Evolutionary conservation across 2,888 invertebrate genomes (phyloP), one percentile per base, ranked within the genome.

Genomic region (Ormia ochracea): DNA sequence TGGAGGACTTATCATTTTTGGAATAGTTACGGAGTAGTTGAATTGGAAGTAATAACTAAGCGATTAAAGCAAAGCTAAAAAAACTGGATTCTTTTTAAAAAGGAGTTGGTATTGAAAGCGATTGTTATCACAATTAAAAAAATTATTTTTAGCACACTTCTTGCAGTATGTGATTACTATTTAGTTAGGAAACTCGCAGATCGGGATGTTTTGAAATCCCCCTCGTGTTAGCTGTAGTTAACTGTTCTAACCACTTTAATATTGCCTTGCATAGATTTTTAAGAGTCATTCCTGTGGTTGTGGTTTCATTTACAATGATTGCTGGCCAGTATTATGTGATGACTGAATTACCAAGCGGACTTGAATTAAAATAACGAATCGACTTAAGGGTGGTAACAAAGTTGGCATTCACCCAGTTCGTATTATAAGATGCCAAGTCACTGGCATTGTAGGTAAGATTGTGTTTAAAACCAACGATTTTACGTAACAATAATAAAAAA

Each of bases 401-500:
- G 56, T 69, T 77, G 45, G 54, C 38, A 69, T 65, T 78, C 58
- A 76, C 59, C 59, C 66, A 69, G 38, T 58, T 66, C 31, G 38
- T 50, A 69, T 77, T 74, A 82, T 56, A 48, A 48, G 50, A 65
- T 69, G 69, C 38, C 59, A 74, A 82, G 70, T 77, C 61, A 70
- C 52, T 70, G 76, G 65, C 72, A 38, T 73, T 59, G 65, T 65
- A 63, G 50, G 38, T 50, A 38, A 59, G 50, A 45, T 56, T 48
- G 45, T 66, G 52, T 17, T 72, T 45, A 73, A 73, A 81, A 59
- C 45, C 14, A 66, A 81, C 52, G 72, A 72, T 79, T 82, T 81
- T 72, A 65, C 82, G 82, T 82, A 85, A 86, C 85, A 85, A 86
- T 85, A 86, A 83, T 85, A 85, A 86, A 85, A 59, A 50, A 63